phyloP scores from a whole-genome alignment of 2,113 vertebrate genomes.

The Diadophis punctatus region DNA sequence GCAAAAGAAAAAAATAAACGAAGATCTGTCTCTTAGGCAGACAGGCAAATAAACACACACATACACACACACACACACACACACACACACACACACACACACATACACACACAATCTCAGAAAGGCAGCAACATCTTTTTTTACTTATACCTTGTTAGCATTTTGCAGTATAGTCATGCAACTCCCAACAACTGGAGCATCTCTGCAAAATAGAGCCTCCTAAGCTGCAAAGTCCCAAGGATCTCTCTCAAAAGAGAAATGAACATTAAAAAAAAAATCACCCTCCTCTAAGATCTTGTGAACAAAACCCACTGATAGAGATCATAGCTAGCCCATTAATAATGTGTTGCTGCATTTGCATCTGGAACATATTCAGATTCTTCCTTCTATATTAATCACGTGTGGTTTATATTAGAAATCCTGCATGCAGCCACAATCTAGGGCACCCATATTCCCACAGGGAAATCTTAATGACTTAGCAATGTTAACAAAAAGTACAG shows the following conservation, averaged over 20 bases:
- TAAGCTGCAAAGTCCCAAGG: background rate
- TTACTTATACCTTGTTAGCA: background rate
- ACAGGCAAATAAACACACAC: background rate
- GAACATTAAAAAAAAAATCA: background rate
- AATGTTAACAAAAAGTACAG: constrained; percentile 45
- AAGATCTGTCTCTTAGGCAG: background rate
- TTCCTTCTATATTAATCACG: constrained; percentile 49
- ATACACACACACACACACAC: background rate
- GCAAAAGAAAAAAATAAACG: background rate
- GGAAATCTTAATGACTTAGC: constrained; percentile 57
- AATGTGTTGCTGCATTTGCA: constrained; percentile 37
- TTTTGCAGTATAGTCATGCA: background rate
- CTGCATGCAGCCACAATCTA: constrained; percentile 45
- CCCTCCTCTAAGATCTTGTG: background rate
- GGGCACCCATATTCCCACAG: constrained; percentile 38
- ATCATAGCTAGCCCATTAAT: constrained; percentile 48
- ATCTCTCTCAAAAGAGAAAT: constrained; percentile 23
- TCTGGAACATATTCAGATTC: constrained; percentile 30
- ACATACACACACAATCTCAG: background rate
- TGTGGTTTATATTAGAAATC: constrained; percentile 33
- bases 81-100: too few relatives aligned
- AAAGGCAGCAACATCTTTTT: background rate
- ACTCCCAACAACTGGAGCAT: background rate
- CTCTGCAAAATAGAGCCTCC: background rate
- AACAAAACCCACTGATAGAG: constrained; percentile 33